Conservation (phyloP, 1,140 invertebrate genomes). For the Pogonomyrmex californicus region DNA sequence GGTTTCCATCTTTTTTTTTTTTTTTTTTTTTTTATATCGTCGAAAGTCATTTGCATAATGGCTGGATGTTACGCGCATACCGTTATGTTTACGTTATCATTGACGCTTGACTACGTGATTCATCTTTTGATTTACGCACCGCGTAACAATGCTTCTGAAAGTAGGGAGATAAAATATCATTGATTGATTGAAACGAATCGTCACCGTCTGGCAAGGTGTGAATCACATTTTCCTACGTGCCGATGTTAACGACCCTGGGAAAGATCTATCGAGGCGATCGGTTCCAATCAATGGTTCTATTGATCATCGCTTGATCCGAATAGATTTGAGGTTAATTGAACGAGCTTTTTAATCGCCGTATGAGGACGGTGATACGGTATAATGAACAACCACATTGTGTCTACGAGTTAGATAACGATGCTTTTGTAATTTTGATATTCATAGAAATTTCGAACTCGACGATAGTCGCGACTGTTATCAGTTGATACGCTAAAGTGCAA, state of each 20-base stretch:
- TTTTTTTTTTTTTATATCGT: slow-evolving; percentile 16
- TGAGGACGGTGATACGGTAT: not conserved
- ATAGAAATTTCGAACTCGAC: not conserved
- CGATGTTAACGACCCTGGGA: slow-evolving; percentile 67
- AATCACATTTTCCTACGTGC: slow-evolving; percentile 67
- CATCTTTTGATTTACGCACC: slow-evolving; percentile 42
- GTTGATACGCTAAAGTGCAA: not conserved
- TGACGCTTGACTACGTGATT: slow-evolving; percentile 30
- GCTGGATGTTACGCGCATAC: not conserved
- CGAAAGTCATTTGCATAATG: slow-evolving; percentile 43
- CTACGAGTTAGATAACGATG: slow-evolving; percentile 8
- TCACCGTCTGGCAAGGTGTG: slow-evolving; percentile 72
- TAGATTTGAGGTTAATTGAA: slow-evolving; percentile 41
- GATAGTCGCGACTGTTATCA: not conserved
- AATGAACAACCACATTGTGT: not conserved
- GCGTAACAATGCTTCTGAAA: slow-evolving; percentile 72
- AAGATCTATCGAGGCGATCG: slow-evolving; percentile 54
- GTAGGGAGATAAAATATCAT: slow-evolving; percentile 55
- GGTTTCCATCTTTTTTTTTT: slow-evolving; percentile 15
- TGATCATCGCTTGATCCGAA: slow-evolving; percentile 56
- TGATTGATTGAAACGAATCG: slow-evolving; percentile 76
- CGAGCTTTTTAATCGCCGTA: slow-evolving; percentile 18
- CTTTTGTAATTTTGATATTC: not conserved
- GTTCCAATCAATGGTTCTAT: slow-evolving; percentile 54
- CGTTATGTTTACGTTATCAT: slow-evolving; percentile 26